Conservation (phyloP, 2,888 invertebrate species). For the Acleris emargana region DNA sequence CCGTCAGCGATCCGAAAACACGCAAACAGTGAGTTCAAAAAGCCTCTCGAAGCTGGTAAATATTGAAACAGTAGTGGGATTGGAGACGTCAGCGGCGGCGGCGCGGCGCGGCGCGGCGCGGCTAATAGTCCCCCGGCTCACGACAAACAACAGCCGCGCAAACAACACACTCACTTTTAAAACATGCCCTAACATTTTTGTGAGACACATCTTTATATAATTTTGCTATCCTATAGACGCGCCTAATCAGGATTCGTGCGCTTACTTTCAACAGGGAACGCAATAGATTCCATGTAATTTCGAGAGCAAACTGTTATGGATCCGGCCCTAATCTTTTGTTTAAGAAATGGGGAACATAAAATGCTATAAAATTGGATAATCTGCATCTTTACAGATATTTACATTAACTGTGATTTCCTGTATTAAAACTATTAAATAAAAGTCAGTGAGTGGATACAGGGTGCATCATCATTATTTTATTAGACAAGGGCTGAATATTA, state of each 20-base stretch:
- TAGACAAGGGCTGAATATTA: no score
- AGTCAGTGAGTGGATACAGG: no score
- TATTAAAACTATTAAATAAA: no score
- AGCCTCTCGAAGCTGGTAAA: conserved; percentile 82
- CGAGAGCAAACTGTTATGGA: no score
- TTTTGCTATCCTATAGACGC: not conserved
- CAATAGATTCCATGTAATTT: no score
- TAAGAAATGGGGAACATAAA: no score
- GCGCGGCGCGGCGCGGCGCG: conserved; percentile 41
- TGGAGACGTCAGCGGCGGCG: conserved; percentile 71
- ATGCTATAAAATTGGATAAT: no score
- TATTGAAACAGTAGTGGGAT: conserved; percentile 83
- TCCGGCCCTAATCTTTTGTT: no score
- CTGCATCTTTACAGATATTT: no score
- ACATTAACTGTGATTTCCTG: no score
- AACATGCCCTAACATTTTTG: conserved; percentile 66
- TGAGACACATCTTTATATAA: conserved; percentile 42
- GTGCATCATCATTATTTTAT: no score
- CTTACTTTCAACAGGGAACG: not conserved
- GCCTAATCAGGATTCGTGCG: not conserved
- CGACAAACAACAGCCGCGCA: conserved; percentile 74
- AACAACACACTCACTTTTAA: conserved; percentile 67
- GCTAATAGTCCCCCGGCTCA: conserved; percentile 83
- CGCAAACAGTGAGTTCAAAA: conserved; percentile 82
- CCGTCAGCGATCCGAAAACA: conserved; percentile 83